Conservation (phyloP, 2,113 vertebrate genomes). For the Catharus bicknelli region DNA sequence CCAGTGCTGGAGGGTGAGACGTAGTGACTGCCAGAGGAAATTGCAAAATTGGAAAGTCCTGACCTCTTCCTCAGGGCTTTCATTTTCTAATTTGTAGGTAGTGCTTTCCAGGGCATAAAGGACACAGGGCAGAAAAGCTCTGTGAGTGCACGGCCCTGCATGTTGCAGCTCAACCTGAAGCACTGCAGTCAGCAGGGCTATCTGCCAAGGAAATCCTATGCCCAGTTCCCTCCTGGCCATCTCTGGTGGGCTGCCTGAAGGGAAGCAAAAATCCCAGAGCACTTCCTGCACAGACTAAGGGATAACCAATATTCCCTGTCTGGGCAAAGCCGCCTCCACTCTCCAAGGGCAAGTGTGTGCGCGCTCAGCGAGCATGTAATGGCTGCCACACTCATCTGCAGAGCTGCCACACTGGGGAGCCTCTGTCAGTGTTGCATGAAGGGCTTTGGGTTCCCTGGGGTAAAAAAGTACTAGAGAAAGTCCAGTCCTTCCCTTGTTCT, state of each 20-base stretch:
- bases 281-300: not conserved
- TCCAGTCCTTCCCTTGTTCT: not conserved
- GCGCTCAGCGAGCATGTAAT: slow-evolving; percentile 31
- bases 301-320: slow-evolving; percentile 12
- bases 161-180: not conserved
- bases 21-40: not conserved
- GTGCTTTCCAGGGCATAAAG: not conserved
- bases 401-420: not conserved
- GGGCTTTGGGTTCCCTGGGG: slow-evolving; percentile 43
- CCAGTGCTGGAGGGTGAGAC: not conserved
- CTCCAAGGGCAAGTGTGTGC: not conserved
- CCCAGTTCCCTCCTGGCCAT: not conserved
- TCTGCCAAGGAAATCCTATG: slow-evolving; percentile 10
- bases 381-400: not conserved
- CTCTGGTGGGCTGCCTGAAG: slow-evolving; percentile 39
- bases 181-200: not conserved
- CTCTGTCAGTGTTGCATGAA: slow-evolving; percentile 56
- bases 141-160: not conserved
- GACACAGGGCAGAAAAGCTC: not conserved
- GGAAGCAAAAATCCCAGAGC: not conserved
- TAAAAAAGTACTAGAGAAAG: slow-evolving; percentile 29
- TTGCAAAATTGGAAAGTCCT: not conserved
- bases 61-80: not conserved
- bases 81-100: not conserved
- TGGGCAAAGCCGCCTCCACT: not conserved